Evolutionary conservation across 2,113 vertebrate species (phyloP), one percentile per base, ranked within the genome.

Genomic region (Mola mola): DNA sequence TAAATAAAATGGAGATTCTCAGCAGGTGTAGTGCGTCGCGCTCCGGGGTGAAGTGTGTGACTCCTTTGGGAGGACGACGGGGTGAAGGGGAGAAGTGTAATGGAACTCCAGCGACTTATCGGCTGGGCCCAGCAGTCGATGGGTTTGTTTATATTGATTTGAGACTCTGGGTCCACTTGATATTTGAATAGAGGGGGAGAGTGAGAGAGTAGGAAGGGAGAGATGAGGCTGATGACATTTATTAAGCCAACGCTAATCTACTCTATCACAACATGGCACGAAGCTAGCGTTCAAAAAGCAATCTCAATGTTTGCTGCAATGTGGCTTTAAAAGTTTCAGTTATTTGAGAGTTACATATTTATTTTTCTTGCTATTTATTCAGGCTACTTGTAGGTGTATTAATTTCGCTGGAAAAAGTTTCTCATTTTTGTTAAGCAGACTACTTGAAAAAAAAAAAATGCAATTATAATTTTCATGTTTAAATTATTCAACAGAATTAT

Each of bases 71-170:
- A 66, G 72, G 68, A 20, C 67, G 5, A 2, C 1, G 49, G 15
- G 69, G 50, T 74, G 64, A 79, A 61, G 67, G 69, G 44, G 61
- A 66, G 77, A 17, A 12, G 36, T 72, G 72, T 79, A 80, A 82
- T 88, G 77, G 79, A 81, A 72, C 79, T 75, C 43, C 47, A 11
- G 69, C 81, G 81, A 85, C 83, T 87, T 84, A 68, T 87, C 37
- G 70, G 73, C 59, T 8, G 38, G 51, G 37, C 41, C 21, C 10
- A 17, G 33, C 71, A 82, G 68, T 83, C 71, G 29, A 79, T 84
- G 31, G 65, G 73, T 82, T 78, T 81, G 79, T 87, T 84, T 87
- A 52, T 83, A 87, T 81, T 81, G 83, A 89, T 79, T 17, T 62
- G 61, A 70, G 76, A 75, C 60, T 68, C 41, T n/a, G 8, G 59